Conservation (phyloP, 2,797 vertebrate species). For the Pangasius krempfi region DNA sequence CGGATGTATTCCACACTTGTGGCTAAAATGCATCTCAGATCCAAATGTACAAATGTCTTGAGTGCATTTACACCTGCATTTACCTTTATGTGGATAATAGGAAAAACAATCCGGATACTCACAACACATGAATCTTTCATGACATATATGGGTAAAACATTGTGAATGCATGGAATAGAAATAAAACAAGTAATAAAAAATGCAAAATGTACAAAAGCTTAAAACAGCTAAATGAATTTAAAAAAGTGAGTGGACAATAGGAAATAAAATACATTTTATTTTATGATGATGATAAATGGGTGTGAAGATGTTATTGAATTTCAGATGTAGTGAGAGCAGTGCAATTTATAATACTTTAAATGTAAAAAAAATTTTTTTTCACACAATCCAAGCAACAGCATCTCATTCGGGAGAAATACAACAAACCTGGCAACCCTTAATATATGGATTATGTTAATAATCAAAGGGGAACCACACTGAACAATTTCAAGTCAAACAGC, state of each 20-base stretch:
- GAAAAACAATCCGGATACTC: neutral
- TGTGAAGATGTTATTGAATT: neutral
- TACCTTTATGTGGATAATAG: neutral
- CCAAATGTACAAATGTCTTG: neutral
- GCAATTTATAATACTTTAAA: neutral
- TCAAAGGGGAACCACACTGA: neutral
- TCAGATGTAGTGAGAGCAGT: neutral
- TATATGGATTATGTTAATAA: neutral
- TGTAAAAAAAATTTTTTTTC: neutral
- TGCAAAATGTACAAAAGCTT: neutral
- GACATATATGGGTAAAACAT: neutral
- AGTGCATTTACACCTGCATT: neutral
- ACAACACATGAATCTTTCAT: neutral
- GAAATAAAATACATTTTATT: neutral
- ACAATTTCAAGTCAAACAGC: neutral
- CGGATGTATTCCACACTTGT: too few species aligned
- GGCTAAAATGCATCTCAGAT: too few species aligned
- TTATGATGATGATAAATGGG: neutral
- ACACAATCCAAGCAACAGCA: neutral
- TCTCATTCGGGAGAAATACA: neutral
- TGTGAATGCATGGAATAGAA: neutral
- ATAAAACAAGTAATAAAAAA: neutral
- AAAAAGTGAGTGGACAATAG: neutral
- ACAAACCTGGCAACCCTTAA: neutral
- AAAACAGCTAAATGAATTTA: too few species aligned